Evolutionary conservation across 2,113 vertebrate genomes (phyloP), one percentile per base, ranked within the genome.

Genomic region (Marmota flaviventris): DNA sequence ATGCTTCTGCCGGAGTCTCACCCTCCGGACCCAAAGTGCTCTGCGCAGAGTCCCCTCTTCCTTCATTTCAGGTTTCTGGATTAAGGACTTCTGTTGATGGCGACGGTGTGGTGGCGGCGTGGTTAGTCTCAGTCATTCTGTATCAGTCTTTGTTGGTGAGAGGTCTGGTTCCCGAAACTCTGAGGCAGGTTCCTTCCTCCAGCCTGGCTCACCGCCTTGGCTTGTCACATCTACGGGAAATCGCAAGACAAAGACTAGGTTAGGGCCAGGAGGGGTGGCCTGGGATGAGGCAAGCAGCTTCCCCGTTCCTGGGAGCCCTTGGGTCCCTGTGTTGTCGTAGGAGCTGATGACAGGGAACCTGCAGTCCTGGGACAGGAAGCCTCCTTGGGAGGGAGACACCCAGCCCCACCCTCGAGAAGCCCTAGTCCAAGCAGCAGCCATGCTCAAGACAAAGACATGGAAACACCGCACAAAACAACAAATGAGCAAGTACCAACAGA

Each of bases 21-120:
- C 98, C 96, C 98, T 99, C 98, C 99, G 98, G 99, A 98, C 99
- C 99, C 99, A 99, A 99, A 99, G 99, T 99, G 99, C 99, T 99
- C 99, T 99, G 99, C 99, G 94, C 96, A 93, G 96, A 93, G 95
- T 98, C 98, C 99, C 98, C 98, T 99, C 99, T 99, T 99, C 99
- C 99, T 99, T 99, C 99, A 99, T 99, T 98, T 99, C 98, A 98
- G 98, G 97, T 98, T 98, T 98, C 98, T 98, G 98, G 98, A 98
- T 98, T 98, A 98, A 98, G 98, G 98, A 97, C 98, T 97, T 94
- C 94, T 98, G 97, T 92, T 48, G 32, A 42, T 53, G 97, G 88
- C 84, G 96, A 81, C 9, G 94, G 96, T 77, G 92, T 89, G 97
- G 78, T 93, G 89, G 94, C 34, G 85, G 96, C 85, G 63, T 92